Conservation (phyloP, 1,140 invertebrate genomes). For the Aradophagus sp. region DNA sequence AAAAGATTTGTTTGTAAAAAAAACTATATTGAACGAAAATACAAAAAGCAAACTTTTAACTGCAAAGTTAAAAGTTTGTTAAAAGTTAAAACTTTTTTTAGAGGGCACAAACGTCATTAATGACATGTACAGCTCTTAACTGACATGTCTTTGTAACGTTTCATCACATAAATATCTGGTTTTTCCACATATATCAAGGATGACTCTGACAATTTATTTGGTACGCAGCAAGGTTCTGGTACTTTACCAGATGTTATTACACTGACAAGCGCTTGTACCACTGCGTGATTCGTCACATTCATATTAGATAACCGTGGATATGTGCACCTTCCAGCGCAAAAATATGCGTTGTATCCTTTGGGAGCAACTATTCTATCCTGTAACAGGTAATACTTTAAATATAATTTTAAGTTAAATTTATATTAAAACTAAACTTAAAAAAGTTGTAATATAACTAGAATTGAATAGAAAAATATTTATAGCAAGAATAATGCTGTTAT, state of each 20-base stretch:
- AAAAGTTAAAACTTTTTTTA: no score
- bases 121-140: conserved; percentile 97
- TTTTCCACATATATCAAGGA: conserved; percentile 93
- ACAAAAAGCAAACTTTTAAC: no score
- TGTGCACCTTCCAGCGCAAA: conserved; percentile 93
- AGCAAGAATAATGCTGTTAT: no score
- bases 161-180: conserved; percentile 92
- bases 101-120: no score
- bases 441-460: no score
- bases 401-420: no score
- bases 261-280: conserved; percentile 94
- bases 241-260: conserved; percentile 86
- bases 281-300: conserved; percentile 97
- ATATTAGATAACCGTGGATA: conserved; percentile 93
- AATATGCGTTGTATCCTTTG: conserved; percentile 93
- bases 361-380: conserved; percentile 97
- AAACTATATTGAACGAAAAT: no score
- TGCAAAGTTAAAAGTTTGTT: no score
- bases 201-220: conserved; percentile 90
- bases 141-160: conserved; percentile 97
- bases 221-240: conserved; percentile 93
- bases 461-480: no score
- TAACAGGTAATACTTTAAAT: no score
- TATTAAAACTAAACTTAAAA: no score
- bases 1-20: no score